Evolutionary conservation across 2,888 invertebrate species (phyloP), one percentile per base, ranked within the genome.

Genomic region (Ptychoptera contaminata): DNA sequence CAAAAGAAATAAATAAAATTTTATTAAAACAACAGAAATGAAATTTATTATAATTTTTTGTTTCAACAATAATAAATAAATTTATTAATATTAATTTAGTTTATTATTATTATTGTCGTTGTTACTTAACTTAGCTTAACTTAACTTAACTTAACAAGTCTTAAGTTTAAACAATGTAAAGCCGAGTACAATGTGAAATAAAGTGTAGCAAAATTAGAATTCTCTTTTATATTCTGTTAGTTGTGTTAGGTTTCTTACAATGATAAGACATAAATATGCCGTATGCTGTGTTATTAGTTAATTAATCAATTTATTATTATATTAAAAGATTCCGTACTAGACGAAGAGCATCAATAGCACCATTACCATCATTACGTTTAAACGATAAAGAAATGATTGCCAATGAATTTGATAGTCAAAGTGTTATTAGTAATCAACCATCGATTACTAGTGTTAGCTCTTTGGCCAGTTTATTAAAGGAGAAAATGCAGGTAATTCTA

Each of bases 361-460:
- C 75, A 58, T 56, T 77, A 56, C 63, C 74, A 58, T 55, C 70
- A 58, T 58, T 71, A 48, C 66, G 71, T 23, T 69, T 76, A 42
- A 71, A 65, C 66, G 56, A 68, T 66, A 53, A 71, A 68, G 58
- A 73, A 67, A 59, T 69, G 69, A 53, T 67, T 52, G 58, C 74
- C 68, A 59, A 72, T 69, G 71, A 66, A 40, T 64, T 61, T 29
- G 65, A 66, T 47, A 59, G 60, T 30, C 63, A 66, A 51, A 66
- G 65, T 52, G 44, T 65, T 51, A 58, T 63, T 48, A 65, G 65
- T 50, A 65, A 64, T 50, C 66, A 65, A 55, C 58, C 83, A 55
- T 87, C 87, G 7, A 80, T 87, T 54, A 86, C 86, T 1, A 86
- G 85, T 39, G 77, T 86, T 53, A 87, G 86, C 65, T 86, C 86